phyloP scores from a whole-genome alignment of 2,888 invertebrate genomes.

The Drosophila meridionalis region DNA sequence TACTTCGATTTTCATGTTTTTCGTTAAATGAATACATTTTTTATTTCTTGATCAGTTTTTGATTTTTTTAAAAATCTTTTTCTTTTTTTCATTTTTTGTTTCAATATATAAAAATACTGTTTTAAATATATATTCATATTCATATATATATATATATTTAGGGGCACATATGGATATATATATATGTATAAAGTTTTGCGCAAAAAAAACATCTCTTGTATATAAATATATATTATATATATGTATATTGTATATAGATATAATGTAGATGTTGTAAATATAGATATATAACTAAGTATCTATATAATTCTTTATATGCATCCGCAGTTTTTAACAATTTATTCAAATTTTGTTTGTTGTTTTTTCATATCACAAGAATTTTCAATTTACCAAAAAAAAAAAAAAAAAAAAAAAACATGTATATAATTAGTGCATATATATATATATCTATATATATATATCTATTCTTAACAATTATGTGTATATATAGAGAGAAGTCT shows the following conservation, averaged over 20 bases:
- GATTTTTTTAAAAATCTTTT: slow-evolving; percentile 24
- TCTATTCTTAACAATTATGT: slow-evolving; percentile 13
- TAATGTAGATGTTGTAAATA: slow-evolving; percentile 33
- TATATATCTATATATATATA: slow-evolving; percentile 22
- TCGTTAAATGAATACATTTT: slow-evolving; percentile 71
- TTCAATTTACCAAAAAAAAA: slow-evolving; percentile 75
- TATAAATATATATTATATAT: slow-evolving; percentile 76
- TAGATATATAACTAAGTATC: slow-evolving; percentile 16
- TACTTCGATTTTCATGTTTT: slow-evolving; percentile 45
- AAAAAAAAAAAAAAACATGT: slow-evolving; percentile 61
- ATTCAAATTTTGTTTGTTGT: slow-evolving; percentile 71
- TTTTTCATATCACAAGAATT: slow-evolving; percentile 80
- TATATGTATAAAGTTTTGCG: slow-evolving; percentile 41
- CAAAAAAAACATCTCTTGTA: slow-evolving; percentile 64
- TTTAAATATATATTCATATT: slow-evolving; percentile 44
- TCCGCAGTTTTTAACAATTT: slow-evolving; percentile 76
- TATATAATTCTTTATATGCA: slow-evolving; percentile 42
- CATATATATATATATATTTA: slow-evolving; percentile 25
- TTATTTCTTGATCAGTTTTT: slow-evolving; percentile 56
- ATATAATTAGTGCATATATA: slow-evolving; percentile 25
- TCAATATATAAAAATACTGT: slow-evolving; percentile 74
- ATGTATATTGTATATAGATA: slow-evolving; percentile 50
- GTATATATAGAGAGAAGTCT: slow-evolving; percentile 17
- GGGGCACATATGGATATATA: slow-evolving; percentile 19
- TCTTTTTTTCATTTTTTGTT: slow-evolving; percentile 28